Percentiles rank a stretch among this genome's conserved stretches.
Evolutionary conservation across 2,888 invertebrate species (phyloP).

Genomic region (Pegoplata infirma): DNA sequence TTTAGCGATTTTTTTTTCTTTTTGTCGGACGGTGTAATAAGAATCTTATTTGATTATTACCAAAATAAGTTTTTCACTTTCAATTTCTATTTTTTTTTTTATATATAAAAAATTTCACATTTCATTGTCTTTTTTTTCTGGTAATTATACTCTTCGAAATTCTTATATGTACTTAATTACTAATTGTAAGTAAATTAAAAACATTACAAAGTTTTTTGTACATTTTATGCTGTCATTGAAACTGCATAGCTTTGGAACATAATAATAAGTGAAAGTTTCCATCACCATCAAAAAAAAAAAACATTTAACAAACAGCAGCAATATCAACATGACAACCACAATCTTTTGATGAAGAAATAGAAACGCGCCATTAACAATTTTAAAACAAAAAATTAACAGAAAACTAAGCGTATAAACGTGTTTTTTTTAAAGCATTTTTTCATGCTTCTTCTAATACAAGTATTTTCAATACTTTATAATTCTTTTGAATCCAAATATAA

Average conservation of each 20-base stretch:
- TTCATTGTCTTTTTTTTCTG: background rate
- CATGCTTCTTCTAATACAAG: conserved; percentile 22
- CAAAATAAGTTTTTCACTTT: background rate
- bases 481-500: background rate
- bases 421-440: conserved; percentile 36
- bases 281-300: conserved; percentile 25
- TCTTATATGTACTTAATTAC: conserved; percentile 36
- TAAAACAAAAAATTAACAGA: conserved; percentile 1
- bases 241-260: conserved; percentile 23
- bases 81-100: background rate
- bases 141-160: conserved; percentile 2
- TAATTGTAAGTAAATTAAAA: too few relatives aligned
- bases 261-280: conserved; percentile 61
- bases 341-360: conserved; percentile 35
- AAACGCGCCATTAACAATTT: conserved; percentile 28
- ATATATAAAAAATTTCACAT: background rate
- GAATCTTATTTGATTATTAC: too few relatives aligned
- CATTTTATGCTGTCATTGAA: conserved; percentile 35
- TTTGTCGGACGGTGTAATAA: too few relatives aligned
- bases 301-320: conserved; percentile 25
- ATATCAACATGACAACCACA: conserved; percentile 38
- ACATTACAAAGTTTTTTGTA: background rate
- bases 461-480: conserved; percentile 29
- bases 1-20: too few relatives aligned
- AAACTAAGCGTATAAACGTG: conserved; percentile 28